A percentile compares a stretch with the other conserved stretches of the same genome.
These are phyloP conservation scores for Nezara viridula DNA, from an alignment of 2,888 invertebrate genomes.

Conservation along the genomic window DNA sequence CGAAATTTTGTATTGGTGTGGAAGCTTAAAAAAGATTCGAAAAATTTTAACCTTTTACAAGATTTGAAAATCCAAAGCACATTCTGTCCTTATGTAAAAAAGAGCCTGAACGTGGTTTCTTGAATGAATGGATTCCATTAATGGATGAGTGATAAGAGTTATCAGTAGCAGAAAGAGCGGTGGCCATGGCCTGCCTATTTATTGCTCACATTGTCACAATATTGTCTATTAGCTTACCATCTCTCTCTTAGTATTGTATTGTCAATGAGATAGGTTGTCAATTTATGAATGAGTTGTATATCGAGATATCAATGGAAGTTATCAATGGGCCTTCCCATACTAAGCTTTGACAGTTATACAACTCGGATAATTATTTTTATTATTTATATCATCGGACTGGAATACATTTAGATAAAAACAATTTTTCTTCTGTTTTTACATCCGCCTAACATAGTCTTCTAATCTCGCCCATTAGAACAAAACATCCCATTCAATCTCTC, in stretches of 20 bases:
- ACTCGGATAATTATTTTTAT: not conserved
- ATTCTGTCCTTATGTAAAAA: too few relatives aligned
- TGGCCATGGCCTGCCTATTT: not conserved
- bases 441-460: not conserved
- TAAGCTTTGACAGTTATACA: not conserved
- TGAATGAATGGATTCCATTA: not conserved
- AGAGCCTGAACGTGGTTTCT: not conserved
- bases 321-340: slow-evolving; percentile 5
- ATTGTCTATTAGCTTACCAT: not conserved
- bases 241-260: too few relatives aligned
- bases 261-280: not conserved
- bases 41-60: too few relatives aligned
- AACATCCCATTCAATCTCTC: not conserved
- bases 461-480: not conserved
- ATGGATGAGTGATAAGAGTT: not conserved
- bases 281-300: not conserved
- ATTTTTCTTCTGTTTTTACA: not conserved
- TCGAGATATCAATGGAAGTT: not conserved
- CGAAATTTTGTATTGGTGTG: too few relatives aligned
- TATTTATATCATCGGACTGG: not conserved
- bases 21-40: too few relatives aligned
- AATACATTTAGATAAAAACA: not conserved
- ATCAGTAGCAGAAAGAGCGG: not conserved
- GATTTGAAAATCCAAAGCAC: too few relatives aligned
- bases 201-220: not conserved